A percentile compares a stretch with the other conserved stretches of the same genome.
Evolutionary conservation across 2,888 invertebrate genomes (phyloP).

Genomic region (Mesochorus sp.): DNA sequence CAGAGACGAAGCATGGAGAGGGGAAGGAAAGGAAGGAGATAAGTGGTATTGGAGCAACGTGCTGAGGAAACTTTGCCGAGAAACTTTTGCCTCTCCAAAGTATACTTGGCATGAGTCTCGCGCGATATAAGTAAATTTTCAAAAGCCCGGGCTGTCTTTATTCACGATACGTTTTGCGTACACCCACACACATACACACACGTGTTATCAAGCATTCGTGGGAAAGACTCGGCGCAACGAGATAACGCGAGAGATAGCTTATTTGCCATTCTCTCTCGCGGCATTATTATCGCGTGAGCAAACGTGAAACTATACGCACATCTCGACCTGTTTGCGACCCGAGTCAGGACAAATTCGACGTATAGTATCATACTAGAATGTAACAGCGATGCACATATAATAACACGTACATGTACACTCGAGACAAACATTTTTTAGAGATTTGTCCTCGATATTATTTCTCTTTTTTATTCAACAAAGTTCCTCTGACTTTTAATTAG

Average conservation of each 20-base stretch:
- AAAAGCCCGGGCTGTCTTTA: not conserved
- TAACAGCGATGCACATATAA: not conserved
- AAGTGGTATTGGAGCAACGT: conserved; percentile 19
- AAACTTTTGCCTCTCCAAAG: not conserved
- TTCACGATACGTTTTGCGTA: not conserved
- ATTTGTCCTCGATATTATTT: no score
- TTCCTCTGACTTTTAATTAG: no score
- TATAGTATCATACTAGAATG: not conserved
- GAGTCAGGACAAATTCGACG: conserved; percentile 24
- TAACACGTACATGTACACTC: not conserved
- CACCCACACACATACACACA: not conserved
- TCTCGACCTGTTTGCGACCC: not conserved
- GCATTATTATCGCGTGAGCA: not conserved
- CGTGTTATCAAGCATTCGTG: not conserved
- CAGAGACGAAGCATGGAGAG: not conserved
- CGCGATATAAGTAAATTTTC: not conserved
- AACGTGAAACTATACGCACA: conserved; percentile 12
- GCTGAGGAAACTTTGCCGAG: conserved; percentile 18
- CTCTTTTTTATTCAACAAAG: no score
- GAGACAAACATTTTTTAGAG: not conserved
- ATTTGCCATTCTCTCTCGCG: not conserved
- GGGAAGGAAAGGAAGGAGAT: not conserved
- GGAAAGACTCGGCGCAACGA: not conserved
- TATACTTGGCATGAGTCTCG: not conserved
- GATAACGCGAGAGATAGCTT: not conserved